These are phyloP conservation scores for Strix occidentalis DNA, from an alignment of 2,797 vertebrate species.

Conservation along the genomic window DNA sequence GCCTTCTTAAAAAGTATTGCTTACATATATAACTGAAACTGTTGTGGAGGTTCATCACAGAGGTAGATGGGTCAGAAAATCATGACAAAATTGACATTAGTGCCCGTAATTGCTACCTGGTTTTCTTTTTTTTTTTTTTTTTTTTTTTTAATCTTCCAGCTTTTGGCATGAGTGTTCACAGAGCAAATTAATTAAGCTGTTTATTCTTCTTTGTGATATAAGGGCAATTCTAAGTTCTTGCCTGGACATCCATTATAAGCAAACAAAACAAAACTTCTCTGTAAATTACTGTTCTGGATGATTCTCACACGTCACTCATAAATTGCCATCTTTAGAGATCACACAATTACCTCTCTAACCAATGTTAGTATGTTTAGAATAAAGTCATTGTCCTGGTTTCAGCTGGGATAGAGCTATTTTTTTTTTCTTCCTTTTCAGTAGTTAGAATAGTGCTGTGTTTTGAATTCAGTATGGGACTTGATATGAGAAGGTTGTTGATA, in stretches of 20 bases:
- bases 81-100: not conserved
- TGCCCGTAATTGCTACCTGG: not conserved
- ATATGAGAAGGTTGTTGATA: too few species aligned
- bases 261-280: not conserved
- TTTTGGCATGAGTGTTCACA: not conserved
- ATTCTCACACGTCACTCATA: not conserved
- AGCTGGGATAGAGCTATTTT: too few species aligned
- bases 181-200: not conserved
- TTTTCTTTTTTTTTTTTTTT: fast-evolving
- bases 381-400: not conserved
- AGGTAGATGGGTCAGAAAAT: not conserved
- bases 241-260: not conserved
- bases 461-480: too few species aligned
- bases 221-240: not conserved
- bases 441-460: too few species aligned
- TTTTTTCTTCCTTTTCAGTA: too few species aligned
- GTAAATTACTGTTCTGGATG: not conserved
- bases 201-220: not conserved
- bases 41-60: not conserved
- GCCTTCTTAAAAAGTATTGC: not conserved
- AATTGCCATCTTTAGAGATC: not conserved
- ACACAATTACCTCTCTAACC: not conserved
- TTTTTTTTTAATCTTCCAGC: not conserved
- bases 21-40: not conserved
- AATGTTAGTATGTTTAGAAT: not conserved